Conservation (phyloP, 2,113 vertebrate species). For the Marcusenius ussheri region DNA sequence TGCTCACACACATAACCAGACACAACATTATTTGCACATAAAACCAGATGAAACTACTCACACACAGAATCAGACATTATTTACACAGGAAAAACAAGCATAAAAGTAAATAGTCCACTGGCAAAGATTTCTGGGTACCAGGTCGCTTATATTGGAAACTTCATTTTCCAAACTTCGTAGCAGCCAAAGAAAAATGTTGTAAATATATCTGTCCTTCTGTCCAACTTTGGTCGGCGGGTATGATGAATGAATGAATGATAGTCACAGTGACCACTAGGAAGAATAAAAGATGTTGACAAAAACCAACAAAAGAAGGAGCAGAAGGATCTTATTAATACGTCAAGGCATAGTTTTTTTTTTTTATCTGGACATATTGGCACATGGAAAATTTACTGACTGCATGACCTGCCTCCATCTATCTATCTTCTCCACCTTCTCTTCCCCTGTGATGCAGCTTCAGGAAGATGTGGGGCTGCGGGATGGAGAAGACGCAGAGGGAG, state of each 20-base stretch:
- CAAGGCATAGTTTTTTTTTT: background rate
- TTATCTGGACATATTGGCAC: background rate
- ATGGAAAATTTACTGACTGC: background rate
- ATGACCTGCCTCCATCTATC: background rate
- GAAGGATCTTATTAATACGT: background rate
- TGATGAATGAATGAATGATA: background rate
- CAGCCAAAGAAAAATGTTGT: too few species aligned
- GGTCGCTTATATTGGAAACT: too few species aligned
- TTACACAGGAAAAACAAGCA: too few species aligned
- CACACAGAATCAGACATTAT: background rate
- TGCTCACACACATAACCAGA: background rate
- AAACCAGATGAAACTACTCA: background rate
- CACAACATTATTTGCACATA: background rate
- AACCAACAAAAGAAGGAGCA: background rate
- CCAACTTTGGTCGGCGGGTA: too few species aligned
- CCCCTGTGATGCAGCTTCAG: slow-evolving; percentile 60
- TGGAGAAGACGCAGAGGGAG: slow-evolving; percentile 62
- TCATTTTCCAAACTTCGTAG: too few species aligned
- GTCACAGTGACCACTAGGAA: too few species aligned
- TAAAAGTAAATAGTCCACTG: too few species aligned
- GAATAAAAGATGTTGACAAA: background rate
- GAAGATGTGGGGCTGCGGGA: slow-evolving; percentile 72
- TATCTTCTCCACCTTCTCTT: background rate
- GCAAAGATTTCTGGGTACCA: too few species aligned
- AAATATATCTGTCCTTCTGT: too few species aligned